A percentile compares a stretch with the other conserved stretches of the same genome.
phyloP scores from a whole-genome alignment of 2,113 vertebrate species.

The Oreochromis spilurus region DNA sequence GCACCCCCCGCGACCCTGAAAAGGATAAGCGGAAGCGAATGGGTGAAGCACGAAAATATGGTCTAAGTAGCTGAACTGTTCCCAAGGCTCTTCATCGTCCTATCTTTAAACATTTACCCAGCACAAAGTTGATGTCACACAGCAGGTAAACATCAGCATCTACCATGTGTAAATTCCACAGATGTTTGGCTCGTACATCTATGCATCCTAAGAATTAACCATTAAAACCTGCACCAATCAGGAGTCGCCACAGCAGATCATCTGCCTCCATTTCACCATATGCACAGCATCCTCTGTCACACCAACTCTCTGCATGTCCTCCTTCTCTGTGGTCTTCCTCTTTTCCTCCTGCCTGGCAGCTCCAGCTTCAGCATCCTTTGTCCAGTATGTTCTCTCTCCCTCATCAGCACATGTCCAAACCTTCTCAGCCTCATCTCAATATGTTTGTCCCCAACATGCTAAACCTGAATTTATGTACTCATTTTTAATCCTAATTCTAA shows the following conservation, averaged over 20 bases:
- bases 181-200: not conserved
- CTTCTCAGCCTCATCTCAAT: not conserved
- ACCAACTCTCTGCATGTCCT: not conserved
- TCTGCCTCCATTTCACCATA: not conserved
- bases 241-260: not conserved
- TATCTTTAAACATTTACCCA: not conserved
- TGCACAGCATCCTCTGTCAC: not conserved
- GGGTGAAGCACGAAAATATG: rapidly evolving
- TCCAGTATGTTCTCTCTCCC: rapidly evolving
- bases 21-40: too few relatives aligned
- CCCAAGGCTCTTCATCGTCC: not conserved
- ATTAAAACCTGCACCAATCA: not conserved
- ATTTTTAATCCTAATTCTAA: not conserved
- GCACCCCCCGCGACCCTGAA: too few relatives aligned
- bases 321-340: not conserved
- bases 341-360: not conserved
- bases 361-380: not conserved
- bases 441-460: not conserved
- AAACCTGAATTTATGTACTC: rapidly evolving
- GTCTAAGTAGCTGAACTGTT: not conserved
- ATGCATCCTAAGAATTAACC: not conserved
- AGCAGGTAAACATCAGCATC: not conserved
- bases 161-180: not conserved
- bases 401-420: not conserved
- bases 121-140: not conserved